phyloP scores from a whole-genome alignment of 2,113 vertebrate species.

The Xiphorhynchus elegans region DNA sequence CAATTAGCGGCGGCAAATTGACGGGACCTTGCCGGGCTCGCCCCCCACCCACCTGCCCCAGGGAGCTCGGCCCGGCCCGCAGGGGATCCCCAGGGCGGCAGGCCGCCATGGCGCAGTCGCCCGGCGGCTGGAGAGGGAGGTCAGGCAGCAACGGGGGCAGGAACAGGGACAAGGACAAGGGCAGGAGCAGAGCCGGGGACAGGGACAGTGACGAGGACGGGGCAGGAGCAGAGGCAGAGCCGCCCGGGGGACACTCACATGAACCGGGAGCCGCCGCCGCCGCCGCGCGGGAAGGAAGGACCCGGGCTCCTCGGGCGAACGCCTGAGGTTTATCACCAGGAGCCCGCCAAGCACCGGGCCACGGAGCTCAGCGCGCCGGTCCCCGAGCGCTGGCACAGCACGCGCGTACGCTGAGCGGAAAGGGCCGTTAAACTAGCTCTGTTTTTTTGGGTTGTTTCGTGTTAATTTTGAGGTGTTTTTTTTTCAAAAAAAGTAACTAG shows the following conservation, averaged over 20 bases:
- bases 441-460: neutral
- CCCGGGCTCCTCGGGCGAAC: accelerated
- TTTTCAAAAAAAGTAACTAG: accelerated
- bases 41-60: neutral
- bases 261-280: neutral
- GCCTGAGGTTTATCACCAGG: neutral
- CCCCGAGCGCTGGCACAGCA: no score
- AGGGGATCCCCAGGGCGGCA: neutral
- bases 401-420: no score
- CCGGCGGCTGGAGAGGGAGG: neutral
- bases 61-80: neutral
- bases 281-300: neutral
- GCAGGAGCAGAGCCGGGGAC: no score
- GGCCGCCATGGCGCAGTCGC: accelerated
- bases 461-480: no score
- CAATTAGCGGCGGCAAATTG: neutral
- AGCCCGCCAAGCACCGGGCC: accelerated
- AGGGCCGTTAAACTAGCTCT: no score
- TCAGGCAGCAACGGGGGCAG: no score
- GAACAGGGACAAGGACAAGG: no score
- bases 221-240: no score
- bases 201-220: no score
- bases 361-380: accelerated
- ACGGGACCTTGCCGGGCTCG: no score
- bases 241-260: slow-evolving; percentile 16